phyloP scores from a whole-genome alignment of 2,113 vertebrate species.

The Puntigrus tetrazona region DNA sequence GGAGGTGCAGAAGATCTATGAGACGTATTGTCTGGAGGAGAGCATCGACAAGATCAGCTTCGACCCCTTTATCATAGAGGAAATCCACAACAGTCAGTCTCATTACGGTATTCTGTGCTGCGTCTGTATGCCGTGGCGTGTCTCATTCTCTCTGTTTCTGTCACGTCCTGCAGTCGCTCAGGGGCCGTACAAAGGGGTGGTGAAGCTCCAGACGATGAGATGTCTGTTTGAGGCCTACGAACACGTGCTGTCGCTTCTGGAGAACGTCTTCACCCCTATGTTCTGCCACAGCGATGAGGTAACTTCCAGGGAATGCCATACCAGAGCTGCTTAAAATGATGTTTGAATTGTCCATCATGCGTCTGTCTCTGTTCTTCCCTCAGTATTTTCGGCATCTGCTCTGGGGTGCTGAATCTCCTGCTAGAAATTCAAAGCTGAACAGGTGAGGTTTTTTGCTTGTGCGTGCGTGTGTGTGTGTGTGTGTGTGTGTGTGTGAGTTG shows the following conservation, averaged over 20 bases:
- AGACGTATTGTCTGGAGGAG: constrained; percentile 93
- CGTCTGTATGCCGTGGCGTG: not conserved
- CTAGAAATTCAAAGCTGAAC: constrained; percentile 83
- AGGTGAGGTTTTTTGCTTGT: constrained; percentile 72
- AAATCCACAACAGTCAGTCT: constrained; percentile 86
- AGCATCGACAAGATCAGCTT: constrained; percentile 96
- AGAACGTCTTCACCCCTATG: constrained; percentile 94
- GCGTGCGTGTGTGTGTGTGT: not conserved
- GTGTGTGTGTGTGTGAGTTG: not conserved
- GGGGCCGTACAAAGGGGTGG: constrained; percentile 84
- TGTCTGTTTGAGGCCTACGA: constrained; percentile 97
- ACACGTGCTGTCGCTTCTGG: constrained; percentile 91
- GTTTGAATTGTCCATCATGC: not conserved
- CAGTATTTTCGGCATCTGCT: constrained; percentile 95
- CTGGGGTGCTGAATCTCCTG: constrained; percentile 87
- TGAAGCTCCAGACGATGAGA: constrained; percentile 89
- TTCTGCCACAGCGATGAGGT: constrained; percentile 98
- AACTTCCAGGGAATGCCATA: not conserved
- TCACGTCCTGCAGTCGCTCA: constrained; percentile 77
- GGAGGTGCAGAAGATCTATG: constrained; percentile 89
- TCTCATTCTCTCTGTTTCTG: not conserved
- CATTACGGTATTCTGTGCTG: not conserved
- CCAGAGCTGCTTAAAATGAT: not conserved
- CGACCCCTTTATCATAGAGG: constrained; percentile 88
- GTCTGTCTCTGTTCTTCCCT: constrained; percentile 38